phyloP scores from a whole-genome alignment of 1,140 invertebrate genomes.

The Sminthurinus signatus region DNA sequence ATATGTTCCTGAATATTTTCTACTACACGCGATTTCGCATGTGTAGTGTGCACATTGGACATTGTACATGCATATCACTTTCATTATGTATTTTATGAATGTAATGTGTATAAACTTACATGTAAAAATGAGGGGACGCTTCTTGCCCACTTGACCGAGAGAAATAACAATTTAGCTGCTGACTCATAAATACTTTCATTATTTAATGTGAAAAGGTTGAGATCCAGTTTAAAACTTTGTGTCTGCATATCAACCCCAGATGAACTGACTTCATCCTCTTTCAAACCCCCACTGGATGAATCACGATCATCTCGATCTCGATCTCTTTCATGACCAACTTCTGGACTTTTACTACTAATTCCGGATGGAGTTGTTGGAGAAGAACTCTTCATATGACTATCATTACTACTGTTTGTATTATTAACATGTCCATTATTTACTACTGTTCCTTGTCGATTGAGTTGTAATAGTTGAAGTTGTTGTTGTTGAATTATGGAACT shows the following conservation, averaged over 20 bases:
- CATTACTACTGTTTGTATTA: no score
- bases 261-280: slow-evolving; percentile 68
- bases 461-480: slow-evolving; percentile 44
- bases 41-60: no score
- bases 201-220: slow-evolving; percentile 22
- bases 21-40: no score
- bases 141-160: slow-evolving; percentile 68
- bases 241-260: slow-evolving; percentile 47
- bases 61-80: no score
- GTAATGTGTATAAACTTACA: slow-evolving; percentile 48
- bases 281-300: slow-evolving; percentile 39
- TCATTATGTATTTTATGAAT: no score
- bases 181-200: slow-evolving; percentile 63
- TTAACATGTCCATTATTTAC: no score
- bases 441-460: no score
- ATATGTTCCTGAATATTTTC: no score
- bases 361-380: slow-evolving; percentile 44
- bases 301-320: no score
- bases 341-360: slow-evolving; percentile 35
- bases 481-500: no score
- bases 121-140: slow-evolving; percentile 67
- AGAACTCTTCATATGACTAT: no score
- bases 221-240: slow-evolving; percentile 21
- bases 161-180: slow-evolving; percentile 67
- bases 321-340: neutral